A percentile compares a stretch with the other conserved stretches of the same genome.
phyloP scores from a whole-genome alignment of 2,797 vertebrate species.

The Babyrousa celebensis region DNA sequence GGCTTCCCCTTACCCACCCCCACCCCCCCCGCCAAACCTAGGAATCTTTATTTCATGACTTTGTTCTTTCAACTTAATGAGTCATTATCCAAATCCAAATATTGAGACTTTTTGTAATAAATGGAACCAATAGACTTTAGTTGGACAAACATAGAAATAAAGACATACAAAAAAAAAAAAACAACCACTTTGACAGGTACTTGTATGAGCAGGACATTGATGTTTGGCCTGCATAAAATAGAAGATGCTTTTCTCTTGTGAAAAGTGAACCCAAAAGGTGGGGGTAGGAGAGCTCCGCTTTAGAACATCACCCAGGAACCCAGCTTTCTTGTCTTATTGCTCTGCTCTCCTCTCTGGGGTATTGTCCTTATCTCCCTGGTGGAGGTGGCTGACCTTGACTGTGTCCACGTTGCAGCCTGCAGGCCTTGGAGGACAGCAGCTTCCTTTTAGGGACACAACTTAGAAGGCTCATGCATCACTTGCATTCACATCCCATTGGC shows the following conservation, averaged over 20 bases:
- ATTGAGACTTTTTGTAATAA: slow-evolving; percentile 45
- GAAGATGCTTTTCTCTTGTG: slow-evolving; percentile 11
- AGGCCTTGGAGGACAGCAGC: background rate
- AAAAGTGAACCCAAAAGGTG: background rate
- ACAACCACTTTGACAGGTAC: background rate
- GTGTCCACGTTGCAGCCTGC: background rate
- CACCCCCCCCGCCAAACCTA: background rate
- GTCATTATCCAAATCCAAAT: slow-evolving; percentile 36
- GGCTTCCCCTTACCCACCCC: background rate
- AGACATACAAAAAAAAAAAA: background rate
- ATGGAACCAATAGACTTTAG: background rate
- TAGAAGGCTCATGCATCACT: background rate
- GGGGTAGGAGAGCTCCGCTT: background rate
- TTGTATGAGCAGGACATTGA: background rate
- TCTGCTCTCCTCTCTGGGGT: background rate
- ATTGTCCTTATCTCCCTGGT: background rate
- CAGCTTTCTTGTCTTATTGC: background rate
- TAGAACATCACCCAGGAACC: background rate
- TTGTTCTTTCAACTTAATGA: slow-evolving; percentile 50
- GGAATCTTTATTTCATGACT: slow-evolving; percentile 49
- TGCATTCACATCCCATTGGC: background rate
- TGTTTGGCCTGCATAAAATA: slow-evolving; percentile 15
- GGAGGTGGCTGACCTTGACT: background rate
- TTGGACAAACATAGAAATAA: slow-evolving; percentile 41
- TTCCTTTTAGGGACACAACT: background rate